Evolutionary conservation across 2,888 invertebrate genomes (phyloP).

Genomic region (Dione vanillae): DNA sequence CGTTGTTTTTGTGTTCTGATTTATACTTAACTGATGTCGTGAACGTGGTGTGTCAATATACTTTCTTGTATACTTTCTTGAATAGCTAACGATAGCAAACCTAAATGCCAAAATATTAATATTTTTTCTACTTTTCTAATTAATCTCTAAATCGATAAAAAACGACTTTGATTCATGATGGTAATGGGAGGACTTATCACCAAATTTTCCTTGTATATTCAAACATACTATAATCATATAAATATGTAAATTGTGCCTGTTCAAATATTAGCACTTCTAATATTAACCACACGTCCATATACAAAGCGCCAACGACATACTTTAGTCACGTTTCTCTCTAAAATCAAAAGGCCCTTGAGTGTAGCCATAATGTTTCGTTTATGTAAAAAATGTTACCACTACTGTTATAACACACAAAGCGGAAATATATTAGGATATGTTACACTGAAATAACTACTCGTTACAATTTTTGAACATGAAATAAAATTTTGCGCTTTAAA

Average conservation of each 20-base stretch:
- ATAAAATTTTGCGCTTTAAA: neutral
- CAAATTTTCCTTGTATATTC: neutral
- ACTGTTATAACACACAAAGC: neutral
- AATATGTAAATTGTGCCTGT: slow-evolving; percentile 1
- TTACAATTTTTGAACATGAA: neutral
- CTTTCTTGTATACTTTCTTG: no score
- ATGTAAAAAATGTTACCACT: slow-evolving; percentile 13
- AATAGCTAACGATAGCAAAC: no score
- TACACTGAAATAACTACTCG: neutral
- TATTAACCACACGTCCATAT: slow-evolving; percentile 23
- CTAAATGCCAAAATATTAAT: no score
- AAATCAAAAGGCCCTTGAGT: slow-evolving; percentile 16
- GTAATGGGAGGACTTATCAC: neutral
- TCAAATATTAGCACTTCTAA: slow-evolving; percentile 16
- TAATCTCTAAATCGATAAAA: no score
- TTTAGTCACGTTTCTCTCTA: slow-evolving; percentile 25
- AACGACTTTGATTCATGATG: neutral
- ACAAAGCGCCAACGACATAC: slow-evolving; percentile 24
- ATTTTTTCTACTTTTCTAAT: no score
- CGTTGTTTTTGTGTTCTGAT: no score
- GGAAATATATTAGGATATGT: neutral
- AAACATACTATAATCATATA: neutral
- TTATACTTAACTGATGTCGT: no score
- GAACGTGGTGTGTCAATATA: no score
- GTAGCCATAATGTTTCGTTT: slow-evolving; percentile 8